Base-by-base conservation (phyloP, 2,797 vertebrate genomes). In the Pseudotriccus pelzelni region DNA sequence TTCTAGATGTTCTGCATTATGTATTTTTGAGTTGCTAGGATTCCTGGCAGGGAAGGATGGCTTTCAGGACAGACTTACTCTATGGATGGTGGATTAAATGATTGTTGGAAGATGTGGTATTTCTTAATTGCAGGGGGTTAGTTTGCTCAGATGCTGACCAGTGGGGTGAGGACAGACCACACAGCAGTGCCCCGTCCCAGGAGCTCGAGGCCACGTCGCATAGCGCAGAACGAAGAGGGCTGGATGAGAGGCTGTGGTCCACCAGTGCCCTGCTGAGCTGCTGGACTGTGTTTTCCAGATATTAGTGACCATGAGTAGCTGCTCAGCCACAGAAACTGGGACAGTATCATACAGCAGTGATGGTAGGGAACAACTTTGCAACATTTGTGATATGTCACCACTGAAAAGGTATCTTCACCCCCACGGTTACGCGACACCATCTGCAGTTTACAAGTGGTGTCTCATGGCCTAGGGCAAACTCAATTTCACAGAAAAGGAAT, bases 341-440 rank as follows among this genome's bases (percentile, higher is more conserved):
- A 47, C 43, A 0, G 0, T 53, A 49, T 75, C 30, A 2, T 8
- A 21, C 14, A 46, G 43, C 76, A 91, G 43, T n/a, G 58, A 24
- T 2, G 7, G 66, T 4, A 32, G 34, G 36, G 53, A 85, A 64
- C 72, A 81, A 49, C 68, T n/a, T 15, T 37, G 32, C 28, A 76
- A 56, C 34, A 79, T 78, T 89, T 75, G 24, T 30, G 27, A 62
- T 28, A 22, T 4, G 19, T 64, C 76, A 47, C 36, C 60, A 41
- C 72, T 85, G 66, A n/a, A 87, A 83, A 78, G 44, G 47, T 89
- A 69, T 62, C 68, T 49, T 85, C 73, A 73, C 7, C 39, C 37
- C 41, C 1, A 1, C 1, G 0, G 77, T 49, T 76, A 67, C 0
- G 1, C 0, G 30, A 72, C 23, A 24, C 5, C 1, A 11, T 16